Evolutionary conservation across 2,797 vertebrate species (phyloP).

Genomic region (Trachops cirrhosus): DNA sequence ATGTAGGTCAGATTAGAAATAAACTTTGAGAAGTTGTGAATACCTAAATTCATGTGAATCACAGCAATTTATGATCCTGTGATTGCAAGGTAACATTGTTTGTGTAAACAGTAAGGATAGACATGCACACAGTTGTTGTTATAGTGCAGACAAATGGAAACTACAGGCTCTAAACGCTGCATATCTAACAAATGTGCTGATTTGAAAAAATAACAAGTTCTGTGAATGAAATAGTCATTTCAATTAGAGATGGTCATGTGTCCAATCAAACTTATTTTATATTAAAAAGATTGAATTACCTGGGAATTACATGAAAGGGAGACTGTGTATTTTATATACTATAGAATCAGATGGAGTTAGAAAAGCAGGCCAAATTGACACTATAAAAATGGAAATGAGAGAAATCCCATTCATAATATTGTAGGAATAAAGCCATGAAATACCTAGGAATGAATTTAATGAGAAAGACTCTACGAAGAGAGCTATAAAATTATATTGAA

Average conservation of each 20-base stretch:
- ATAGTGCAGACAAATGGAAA: background rate
- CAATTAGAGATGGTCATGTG: background rate
- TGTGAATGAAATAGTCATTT: background rate
- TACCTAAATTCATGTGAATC: background rate
- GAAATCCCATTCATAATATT: background rate
- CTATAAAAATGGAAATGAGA: constrained; percentile 50
- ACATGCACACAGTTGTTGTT: background rate
- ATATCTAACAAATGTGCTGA: background rate
- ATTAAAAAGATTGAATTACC: background rate
- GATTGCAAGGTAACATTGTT: background rate
- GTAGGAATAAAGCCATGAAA: background rate
- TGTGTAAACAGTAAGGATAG: background rate
- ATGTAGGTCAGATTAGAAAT: background rate
- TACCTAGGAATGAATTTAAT: constrained; percentile 35
- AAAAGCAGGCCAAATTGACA: constrained; percentile 19
- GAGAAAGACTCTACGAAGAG: constrained; percentile 27
- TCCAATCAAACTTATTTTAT: background rate
- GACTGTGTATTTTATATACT: background rate
- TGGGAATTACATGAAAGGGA: background rate
- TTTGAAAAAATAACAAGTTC: background rate
- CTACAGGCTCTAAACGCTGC: background rate
- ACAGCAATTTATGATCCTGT: background rate
- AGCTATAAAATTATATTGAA: constrained; percentile 51
- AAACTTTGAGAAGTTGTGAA: background rate
- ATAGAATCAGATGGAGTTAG: background rate